Conservation (phyloP, 2,888 invertebrate species). For the Phyto melanocephala region DNA sequence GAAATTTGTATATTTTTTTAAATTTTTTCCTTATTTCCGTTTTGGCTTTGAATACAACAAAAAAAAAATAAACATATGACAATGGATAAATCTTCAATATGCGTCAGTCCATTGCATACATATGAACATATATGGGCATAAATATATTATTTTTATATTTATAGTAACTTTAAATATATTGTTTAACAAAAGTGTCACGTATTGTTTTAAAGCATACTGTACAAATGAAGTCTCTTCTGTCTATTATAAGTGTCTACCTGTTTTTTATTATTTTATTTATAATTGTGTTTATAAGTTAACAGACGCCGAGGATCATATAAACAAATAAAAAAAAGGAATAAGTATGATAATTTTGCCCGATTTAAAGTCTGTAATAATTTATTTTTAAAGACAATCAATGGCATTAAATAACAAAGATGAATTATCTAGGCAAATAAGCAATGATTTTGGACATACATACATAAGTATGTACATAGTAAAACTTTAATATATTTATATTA, state of each 20-base stretch:
- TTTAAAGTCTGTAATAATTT: background rate
- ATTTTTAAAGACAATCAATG: background rate
- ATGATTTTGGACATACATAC: no score
- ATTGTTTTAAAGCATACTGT: background rate
- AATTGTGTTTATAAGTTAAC: background rate
- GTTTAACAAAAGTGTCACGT: conserved; percentile 28
- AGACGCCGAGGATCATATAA: background rate
- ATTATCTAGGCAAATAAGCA: background rate
- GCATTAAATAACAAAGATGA: background rate
- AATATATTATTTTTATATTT: background rate
- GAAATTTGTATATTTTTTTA: conserved; percentile 7
- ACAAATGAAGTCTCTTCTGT: background rate
- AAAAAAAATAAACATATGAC: conserved; percentile 2
- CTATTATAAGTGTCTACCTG: background rate
- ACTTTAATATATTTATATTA: background rate
- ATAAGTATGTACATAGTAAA: background rate
- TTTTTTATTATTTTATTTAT: background rate
- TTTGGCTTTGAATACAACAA: background rate
- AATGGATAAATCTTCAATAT: conserved; percentile 15
- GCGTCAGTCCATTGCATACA: conserved; percentile 8
- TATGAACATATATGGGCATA: background rate
- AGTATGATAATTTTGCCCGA: background rate
- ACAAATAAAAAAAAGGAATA: background rate
- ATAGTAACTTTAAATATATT: background rate
- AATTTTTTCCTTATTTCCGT: conserved; percentile 26